A percentile compares a stretch with the other conserved stretches of the same genome.
Conservation (phyloP, 2,797 vertebrate genomes). For the Periophthalmus magnuspinnatus region DNA sequence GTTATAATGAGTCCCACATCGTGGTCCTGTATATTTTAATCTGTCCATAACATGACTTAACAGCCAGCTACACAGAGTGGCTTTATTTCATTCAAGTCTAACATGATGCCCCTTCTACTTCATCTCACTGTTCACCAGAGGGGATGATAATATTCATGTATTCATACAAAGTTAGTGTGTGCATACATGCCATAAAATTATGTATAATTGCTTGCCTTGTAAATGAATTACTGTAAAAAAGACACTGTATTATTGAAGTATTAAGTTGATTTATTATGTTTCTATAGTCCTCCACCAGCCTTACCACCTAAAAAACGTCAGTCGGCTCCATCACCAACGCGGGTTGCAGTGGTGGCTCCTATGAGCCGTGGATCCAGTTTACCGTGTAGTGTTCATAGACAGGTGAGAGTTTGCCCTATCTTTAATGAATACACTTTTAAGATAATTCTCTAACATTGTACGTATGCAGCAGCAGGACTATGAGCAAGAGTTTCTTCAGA, state of each 20-base stretch:
- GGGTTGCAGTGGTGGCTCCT: conserved; percentile 93
- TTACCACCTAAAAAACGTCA: conserved; percentile 95
- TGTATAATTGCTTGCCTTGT: conserved; percentile 33
- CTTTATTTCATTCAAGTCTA: conserved; percentile 37
- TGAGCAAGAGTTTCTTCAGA: conserved; percentile 90
- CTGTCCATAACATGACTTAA: conserved; percentile 42
- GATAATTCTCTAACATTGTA: conserved; percentile 13
- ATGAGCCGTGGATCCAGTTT: conserved; percentile 96
- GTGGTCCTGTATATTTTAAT: conserved; percentile 33
- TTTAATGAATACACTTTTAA: not conserved
- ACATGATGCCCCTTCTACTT: conserved; percentile 52
- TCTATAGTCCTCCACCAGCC: conserved; percentile 85
- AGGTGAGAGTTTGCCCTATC: conserved; percentile 70
- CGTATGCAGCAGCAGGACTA: conserved; percentile 82
- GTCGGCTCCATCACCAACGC: conserved; percentile 92
- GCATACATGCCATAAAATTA: conserved; percentile 42
- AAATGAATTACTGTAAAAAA: not conserved
- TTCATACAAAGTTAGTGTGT: conserved; percentile 52
- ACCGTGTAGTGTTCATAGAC: conserved; percentile 89
- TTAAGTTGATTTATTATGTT: conserved; percentile 20
- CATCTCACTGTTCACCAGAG: conserved; percentile 35
- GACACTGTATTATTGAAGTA: not conserved
- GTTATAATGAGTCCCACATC: conserved; percentile 46
- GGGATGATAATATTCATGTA: conserved; percentile 54
- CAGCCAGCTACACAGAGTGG: conserved; percentile 40